These are phyloP conservation scores for Deilephila porcellus DNA, from an alignment of 2,888 invertebrate species.

Conservation along the genomic window DNA sequence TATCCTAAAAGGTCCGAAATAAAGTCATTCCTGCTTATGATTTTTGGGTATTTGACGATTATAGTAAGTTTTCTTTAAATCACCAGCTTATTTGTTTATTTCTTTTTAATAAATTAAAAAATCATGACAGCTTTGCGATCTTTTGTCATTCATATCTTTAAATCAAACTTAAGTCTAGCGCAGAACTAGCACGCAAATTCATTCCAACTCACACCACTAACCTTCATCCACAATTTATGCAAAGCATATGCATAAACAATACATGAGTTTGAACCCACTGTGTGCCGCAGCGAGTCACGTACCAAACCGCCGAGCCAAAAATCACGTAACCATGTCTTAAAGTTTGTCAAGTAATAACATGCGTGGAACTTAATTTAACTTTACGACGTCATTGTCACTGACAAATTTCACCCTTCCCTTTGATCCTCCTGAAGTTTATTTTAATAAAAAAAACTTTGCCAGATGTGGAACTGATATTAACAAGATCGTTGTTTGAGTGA, in stretches of 20 bases:
- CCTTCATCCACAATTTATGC: neutral
- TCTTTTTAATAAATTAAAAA: too few species aligned
- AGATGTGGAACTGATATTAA: neutral
- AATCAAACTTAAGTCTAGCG: too few species aligned
- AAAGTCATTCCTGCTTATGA: too few species aligned
- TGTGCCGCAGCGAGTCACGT: neutral
- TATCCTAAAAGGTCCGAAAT: too few species aligned
- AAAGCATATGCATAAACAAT: neutral
- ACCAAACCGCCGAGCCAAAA: constrained; percentile 5
- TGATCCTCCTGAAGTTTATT: constrained; percentile 37
- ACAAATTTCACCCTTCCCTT: constrained; percentile 41
- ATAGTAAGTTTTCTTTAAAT: too few species aligned
- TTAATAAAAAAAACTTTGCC: constrained; percentile 11
- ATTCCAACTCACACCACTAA: neutral
- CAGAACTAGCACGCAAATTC: neutral
- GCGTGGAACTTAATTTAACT: constrained; percentile 44
- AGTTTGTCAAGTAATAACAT: constrained; percentile 21
- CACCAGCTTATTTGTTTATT: too few species aligned
- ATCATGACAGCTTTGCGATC: too few species aligned
- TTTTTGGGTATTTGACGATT: too few species aligned
- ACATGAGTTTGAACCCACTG: neutral
- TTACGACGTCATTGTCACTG: constrained; percentile 37
- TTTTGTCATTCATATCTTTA: too few species aligned
- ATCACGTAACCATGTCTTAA: constrained; percentile 19
- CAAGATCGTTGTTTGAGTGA: neutral